A percentile compares a stretch with the other conserved stretches of the same genome.
Evolutionary conservation across 2,113 vertebrate species (phyloP).

Genomic region (Ginglymostoma cirratum): DNA sequence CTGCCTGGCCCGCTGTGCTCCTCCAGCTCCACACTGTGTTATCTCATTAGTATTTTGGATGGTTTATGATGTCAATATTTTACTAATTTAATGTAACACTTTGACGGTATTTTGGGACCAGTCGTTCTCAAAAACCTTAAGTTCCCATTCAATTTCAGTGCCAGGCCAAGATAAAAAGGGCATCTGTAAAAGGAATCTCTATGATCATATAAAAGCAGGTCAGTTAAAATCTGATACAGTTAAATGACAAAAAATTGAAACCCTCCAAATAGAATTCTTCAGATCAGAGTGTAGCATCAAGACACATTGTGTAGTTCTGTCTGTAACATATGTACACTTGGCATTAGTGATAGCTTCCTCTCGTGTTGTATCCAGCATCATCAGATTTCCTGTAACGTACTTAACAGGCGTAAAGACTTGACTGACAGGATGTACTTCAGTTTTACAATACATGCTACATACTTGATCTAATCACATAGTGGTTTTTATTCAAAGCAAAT

Average conservation of each 20-base stretch:
- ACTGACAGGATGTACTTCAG: background rate
- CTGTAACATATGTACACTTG: background rate
- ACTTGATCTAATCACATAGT: background rate
- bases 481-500: background rate
- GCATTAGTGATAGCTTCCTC: background rate
- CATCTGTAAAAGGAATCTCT: background rate
- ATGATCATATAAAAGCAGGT: background rate
- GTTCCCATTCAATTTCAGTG: background rate
- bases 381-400: background rate
- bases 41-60: background rate
- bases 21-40: too few relatives aligned
- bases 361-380: background rate
- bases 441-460: background rate
- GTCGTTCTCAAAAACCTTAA: background rate
- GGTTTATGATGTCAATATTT: background rate
- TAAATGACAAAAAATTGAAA: background rate
- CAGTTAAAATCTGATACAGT: background rate
- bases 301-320: background rate
- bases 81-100: background rate
- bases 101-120: background rate
- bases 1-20: too few relatives aligned
- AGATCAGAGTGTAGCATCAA: background rate
- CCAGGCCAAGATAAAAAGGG: background rate
- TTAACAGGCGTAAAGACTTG: background rate
- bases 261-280: background rate